Evolutionary conservation across 2,888 invertebrate species (phyloP).

Genomic region (Metopia argyrocephala): DNA sequence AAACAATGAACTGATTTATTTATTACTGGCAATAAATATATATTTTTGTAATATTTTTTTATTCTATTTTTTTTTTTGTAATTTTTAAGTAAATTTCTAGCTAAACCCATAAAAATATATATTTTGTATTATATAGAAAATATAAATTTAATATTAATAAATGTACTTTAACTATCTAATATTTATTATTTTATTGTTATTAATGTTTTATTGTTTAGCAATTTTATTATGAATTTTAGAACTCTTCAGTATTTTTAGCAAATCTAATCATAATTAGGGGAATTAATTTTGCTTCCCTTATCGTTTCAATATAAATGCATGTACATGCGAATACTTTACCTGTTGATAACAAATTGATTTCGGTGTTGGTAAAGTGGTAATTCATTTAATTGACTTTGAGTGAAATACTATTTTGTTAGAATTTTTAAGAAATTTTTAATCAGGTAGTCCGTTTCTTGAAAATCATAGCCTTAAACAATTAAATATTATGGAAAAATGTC

Average conservation of each 20-base stretch:
- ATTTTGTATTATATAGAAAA: too few relatives aligned
- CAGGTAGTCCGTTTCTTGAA: conserved; percentile 30
- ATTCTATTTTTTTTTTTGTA: conserved; percentile 2
- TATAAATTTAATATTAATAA: neutral
- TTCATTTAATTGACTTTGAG: neutral
- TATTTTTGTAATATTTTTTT: conserved; percentile 18
- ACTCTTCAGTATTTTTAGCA: neutral
- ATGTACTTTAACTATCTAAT: neutral
- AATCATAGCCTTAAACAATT: too few relatives aligned
- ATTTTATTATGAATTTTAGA: too few relatives aligned
- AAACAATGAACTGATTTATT: conserved; percentile 62
- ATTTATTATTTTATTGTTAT: neutral
- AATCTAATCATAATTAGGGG: neutral
- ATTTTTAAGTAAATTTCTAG: neutral
- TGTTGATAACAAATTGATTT: neutral
- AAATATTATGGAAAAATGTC: too few relatives aligned
- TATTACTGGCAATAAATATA: neutral
- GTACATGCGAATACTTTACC: too few relatives aligned
- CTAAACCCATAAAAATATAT: neutral
- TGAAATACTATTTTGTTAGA: neutral
- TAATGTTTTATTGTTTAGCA: too few relatives aligned
- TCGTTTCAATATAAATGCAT: neutral
- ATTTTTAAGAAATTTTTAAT: neutral
- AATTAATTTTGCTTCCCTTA: neutral
- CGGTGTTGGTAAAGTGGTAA: too few relatives aligned